Percentiles rank a stretch among this genome's conserved stretches.
Evolutionary conservation across 2,797 vertebrate species (phyloP).

Genomic region (Perdix hodgsoniae): DNA sequence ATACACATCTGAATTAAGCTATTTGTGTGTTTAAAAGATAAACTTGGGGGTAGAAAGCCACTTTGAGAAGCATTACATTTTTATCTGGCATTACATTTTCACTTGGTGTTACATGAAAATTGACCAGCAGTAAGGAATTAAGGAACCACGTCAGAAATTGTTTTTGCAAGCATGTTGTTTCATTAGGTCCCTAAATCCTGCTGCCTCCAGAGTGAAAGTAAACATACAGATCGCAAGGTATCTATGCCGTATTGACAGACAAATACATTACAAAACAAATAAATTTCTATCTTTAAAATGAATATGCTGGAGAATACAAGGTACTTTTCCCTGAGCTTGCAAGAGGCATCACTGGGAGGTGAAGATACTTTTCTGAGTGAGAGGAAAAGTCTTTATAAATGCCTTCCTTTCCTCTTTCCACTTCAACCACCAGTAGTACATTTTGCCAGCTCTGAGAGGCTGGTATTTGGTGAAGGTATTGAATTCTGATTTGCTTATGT

Average conservation of each 20-base stretch:
- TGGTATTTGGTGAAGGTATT: neutral
- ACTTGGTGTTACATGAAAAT: neutral
- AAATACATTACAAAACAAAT: neutral
- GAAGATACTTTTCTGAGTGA: neutral
- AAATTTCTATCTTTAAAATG: neutral
- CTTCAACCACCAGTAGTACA: neutral
- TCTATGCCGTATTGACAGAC: neutral
- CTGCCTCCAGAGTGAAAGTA: neutral
- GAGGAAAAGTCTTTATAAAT: neutral
- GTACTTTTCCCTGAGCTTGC: neutral
- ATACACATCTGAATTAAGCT: neutral
- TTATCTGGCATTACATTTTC: neutral
- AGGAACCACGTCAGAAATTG: neutral
- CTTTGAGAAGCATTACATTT: neutral
- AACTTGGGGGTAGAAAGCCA: neutral
- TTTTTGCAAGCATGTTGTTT: neutral
- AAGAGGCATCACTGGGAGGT: neutral
- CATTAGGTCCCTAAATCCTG: neutral
- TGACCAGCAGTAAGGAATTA: neutral
- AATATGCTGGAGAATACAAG: neutral
- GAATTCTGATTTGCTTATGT: neutral
- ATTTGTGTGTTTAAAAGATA: neutral
- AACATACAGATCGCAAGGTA: neutral
- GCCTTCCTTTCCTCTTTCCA: neutral
- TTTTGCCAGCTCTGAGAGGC: neutral